Evolutionary conservation across 2,113 vertebrate genomes (phyloP), one percentile per base, ranked within the genome.

Genomic region (Sterna hirundo): DNA sequence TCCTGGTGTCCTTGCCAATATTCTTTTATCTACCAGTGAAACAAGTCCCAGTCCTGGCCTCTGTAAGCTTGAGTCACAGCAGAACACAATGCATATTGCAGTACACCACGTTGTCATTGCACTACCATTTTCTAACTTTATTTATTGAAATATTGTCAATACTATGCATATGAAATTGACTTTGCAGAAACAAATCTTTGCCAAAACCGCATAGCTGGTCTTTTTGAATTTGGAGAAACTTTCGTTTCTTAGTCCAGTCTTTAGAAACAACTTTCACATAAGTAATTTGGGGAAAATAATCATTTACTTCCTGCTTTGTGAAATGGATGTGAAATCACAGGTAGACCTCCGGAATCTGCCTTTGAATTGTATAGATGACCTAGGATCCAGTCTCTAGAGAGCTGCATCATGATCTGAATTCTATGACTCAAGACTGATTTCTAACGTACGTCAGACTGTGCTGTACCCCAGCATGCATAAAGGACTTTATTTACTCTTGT

Each of bases 401-500:
- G n/a, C n/a, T 11, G 15, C 26, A 81, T 72, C 40, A 72, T 85
- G 54, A 83, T 85, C 69, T 86, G 88, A 96, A 91, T 88, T 95
- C 90, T 83, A 12, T 40, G 46, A 86, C 51, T 47, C 60, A 69
- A 90, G 86, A 74, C 60, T 65, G 68, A 92, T 96, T 96, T 93
- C 71, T 94, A 88, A 88, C 79, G 21, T 62, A 92, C 94, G 74
- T 88, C 81, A 93, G 61, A 70, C 18, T 85, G 36, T 64, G 60
- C 77, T 87, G 65, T 83, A 94, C 49, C 55, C 34, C 47, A 65
- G 77, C 52, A 80, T 91, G 81, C 77, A 91, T 91, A 91, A 94
- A 79, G 80, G 76, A 86, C 81, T 94, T 51, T 93, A 94, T 96
- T 97, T 97, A 92, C 40, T 84, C 83, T 97, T 95, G 93, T 93